These are phyloP conservation scores for Peribatodes rhomboidaria DNA, from an alignment of 2,888 invertebrate genomes.

Conservation along the genomic window DNA sequence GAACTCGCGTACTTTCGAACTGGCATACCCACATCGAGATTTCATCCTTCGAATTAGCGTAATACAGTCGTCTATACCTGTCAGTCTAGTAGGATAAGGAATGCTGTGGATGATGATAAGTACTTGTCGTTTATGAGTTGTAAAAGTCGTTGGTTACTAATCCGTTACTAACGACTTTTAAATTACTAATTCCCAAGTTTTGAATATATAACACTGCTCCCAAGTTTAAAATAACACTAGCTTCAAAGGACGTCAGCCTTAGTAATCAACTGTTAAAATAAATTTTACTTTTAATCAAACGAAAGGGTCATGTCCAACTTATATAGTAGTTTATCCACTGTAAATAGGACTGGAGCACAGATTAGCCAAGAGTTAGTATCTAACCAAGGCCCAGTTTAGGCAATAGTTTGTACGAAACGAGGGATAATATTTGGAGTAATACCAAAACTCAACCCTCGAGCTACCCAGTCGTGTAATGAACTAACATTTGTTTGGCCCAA, in stretches of 20 bases:
- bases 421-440: conserved; percentile 11
- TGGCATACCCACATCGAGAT: no score
- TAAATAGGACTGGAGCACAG: not conserved
- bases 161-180: no score
- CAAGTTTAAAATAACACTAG: not conserved
- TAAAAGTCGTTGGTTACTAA: no score
- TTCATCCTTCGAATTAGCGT: no score
- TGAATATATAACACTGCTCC: no score
- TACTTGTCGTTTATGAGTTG: no score
- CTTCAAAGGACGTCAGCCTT: not conserved
- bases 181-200: no score
- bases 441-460: conserved; percentile 10
- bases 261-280: not conserved
- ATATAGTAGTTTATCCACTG: conserved; percentile 10
- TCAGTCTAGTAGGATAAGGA: no score
- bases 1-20: no score
- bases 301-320: conserved; percentile 4
- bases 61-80: no score
- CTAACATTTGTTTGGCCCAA: conserved; percentile 22
- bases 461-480: conserved; percentile 21
- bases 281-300: conserved; percentile 10
- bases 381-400: not conserved
- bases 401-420: not conserved
- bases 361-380: not conserved
- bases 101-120: no score